Percentiles rank a stretch among this genome's conserved stretches.
These are phyloP conservation scores for Rhinolophus ferrumequinum DNA, from an alignment of 2,113 vertebrate genomes.

Conservation along the genomic window DNA sequence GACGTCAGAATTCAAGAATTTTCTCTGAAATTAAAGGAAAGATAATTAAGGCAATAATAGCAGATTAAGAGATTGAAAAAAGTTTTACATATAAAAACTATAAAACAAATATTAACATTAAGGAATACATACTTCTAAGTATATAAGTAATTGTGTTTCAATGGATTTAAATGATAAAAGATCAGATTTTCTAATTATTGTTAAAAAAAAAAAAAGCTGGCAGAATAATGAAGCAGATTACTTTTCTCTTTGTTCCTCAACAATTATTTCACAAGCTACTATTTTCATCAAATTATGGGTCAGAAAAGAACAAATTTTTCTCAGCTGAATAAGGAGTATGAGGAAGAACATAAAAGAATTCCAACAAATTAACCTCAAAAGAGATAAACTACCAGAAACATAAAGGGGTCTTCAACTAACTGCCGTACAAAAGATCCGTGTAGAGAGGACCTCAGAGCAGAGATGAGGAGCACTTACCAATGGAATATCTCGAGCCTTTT, in stretches of 20 bases:
- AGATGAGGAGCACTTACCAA: constrained; percentile 88
- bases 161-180: constrained; percentile 5
- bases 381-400: constrained; percentile 15
- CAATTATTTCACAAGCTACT: constrained; percentile 15
- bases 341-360: constrained; percentile 15
- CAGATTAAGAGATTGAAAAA: neutral
- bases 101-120: constrained; percentile 35
- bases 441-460: neutral
- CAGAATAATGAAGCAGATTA: constrained; percentile 32
- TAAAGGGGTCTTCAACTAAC: neutral
- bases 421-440: neutral
- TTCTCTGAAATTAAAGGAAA: constrained; percentile 14
- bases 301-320: constrained; percentile 45
- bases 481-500: constrained; percentile 94
- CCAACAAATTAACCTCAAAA: constrained; percentile 28
- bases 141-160: constrained; percentile 39
- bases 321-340: neutral
- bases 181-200: neutral
- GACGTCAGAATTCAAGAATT: constrained; percentile 5
- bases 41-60: neutral
- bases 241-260: neutral
- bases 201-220: neutral
- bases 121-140: neutral
- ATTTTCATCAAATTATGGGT: constrained; percentile 23
- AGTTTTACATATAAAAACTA: constrained; percentile 19